Conservation (phyloP, 2,113 vertebrate genomes). For the Pterocles gutturalis region DNA sequence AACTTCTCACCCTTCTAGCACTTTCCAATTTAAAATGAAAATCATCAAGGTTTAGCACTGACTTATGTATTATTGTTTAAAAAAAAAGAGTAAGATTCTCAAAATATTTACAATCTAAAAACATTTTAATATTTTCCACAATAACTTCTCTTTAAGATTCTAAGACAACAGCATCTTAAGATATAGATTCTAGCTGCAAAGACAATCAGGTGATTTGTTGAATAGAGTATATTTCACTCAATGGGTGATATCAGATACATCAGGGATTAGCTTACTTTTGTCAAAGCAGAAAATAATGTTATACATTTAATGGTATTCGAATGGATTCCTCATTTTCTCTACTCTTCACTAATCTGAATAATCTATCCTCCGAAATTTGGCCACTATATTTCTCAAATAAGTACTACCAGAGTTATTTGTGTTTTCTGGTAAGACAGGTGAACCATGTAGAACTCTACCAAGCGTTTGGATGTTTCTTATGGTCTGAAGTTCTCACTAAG, state of each 20-base stretch:
- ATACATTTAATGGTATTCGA: background rate
- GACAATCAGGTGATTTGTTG: background rate
- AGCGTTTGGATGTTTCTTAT: background rate
- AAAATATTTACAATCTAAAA: background rate
- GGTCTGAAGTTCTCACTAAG: background rate
- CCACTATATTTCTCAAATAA: background rate
- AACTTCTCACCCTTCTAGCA: background rate
- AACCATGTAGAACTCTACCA: background rate
- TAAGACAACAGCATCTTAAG: background rate
- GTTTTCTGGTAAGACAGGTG: background rate
- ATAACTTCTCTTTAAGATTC: background rate
- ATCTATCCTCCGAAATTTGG: background rate
- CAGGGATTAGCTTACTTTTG: background rate
- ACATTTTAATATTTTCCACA: background rate
- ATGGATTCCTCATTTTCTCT: background rate
- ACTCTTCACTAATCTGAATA: background rate
- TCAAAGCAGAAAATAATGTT: background rate
- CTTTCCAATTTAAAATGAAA: background rate
- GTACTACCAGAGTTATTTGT: background rate
- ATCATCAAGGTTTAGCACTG: background rate
- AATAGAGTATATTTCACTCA: background rate
- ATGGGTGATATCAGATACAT: background rate
- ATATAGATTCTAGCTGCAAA: background rate
- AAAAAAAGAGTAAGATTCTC: background rate
- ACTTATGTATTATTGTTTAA: background rate